Percentiles rank a stretch among this genome's conserved stretches.
phyloP scores from a whole-genome alignment of 2,797 vertebrate species.

The Alfaro cultratus region DNA sequence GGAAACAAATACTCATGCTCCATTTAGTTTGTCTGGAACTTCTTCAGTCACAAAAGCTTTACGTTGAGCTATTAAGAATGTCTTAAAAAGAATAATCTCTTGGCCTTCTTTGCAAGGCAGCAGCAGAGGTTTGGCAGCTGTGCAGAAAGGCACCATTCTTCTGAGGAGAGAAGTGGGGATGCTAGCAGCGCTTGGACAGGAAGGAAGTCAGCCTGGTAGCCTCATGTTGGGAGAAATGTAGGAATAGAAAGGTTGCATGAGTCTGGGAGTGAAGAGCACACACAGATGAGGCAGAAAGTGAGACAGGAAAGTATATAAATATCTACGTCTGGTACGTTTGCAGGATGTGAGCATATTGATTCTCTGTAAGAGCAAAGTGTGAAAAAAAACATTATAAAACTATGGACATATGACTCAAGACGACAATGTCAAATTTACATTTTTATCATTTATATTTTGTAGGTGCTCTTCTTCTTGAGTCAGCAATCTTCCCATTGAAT shows the following conservation, averaged over 20 bases:
- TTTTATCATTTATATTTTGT: not conserved
- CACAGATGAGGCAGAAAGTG: constrained; percentile 5
- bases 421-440: not conserved
- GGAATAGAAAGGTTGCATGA: constrained; percentile 1
- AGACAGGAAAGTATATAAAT: not conserved
- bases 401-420: not conserved
- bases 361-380: not conserved
- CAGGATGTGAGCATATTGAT: constrained; percentile 3
- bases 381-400: too few relatives aligned
- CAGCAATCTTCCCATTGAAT: too few relatives aligned
- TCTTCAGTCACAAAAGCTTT: constrained; percentile 17
- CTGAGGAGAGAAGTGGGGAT: constrained; percentile 62
- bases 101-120: constrained; percentile 71
- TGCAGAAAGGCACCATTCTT: constrained; percentile 85
- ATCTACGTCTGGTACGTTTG: not conserved
- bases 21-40: constrained; percentile 6
- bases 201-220: constrained; percentile 75
- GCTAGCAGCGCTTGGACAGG: constrained; percentile 62
- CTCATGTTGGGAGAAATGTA: constrained; percentile 14
- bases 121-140: constrained; percentile 74
- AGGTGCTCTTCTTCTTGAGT: too few relatives aligned
- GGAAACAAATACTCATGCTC: not conserved
- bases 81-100: constrained; percentile 13
- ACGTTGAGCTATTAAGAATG: not conserved
- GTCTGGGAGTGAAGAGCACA: constrained; percentile 5